Evolutionary conservation across 2,113 vertebrate species (phyloP), one percentile per base, ranked within the genome.

Genomic region (Lepisosteus osseus): DNA sequence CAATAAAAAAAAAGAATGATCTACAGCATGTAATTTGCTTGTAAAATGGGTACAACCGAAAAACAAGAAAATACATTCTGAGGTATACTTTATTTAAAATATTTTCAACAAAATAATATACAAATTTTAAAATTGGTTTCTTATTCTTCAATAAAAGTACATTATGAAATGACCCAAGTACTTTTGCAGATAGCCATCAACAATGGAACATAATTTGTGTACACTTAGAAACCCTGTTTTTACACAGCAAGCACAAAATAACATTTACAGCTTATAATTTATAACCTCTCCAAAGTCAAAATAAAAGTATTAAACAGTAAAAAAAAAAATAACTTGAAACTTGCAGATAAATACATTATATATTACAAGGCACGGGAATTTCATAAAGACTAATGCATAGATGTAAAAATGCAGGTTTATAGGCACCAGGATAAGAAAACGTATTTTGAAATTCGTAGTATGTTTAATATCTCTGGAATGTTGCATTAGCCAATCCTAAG

Each of bases 191-290:
- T 67, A 67, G 65, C 47, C 44, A 17, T 51, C 13, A 67, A 67
- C 45, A 7, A 6, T 17, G 11, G 44, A 56, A 69, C 51, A 69
- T 42, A 69, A 57, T 43, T 69, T 57, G 29, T 57, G 40, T 54
- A 70, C 80, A 68, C 73, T 78, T 80, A 68, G 65, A 77, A 74
- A 81, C 78, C 81, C 70, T 83, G 86, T 85, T 86, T 84, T 79
- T 93, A 85, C 93, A 94, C 92, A 72, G 91, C 93, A 94, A 92
- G 76, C 90, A 82, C 80, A 86, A 88, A 88, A 93, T 87, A 93
- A 51, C 47, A 92, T 92, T 85, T 95, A 94, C 92, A 94, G 64
- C 78, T 84, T 90, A 86, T 84, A 89, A 90, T 80, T 85, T 84
- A 89, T 74, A 14, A 59, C 43, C 74, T 78, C 76, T 78, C 51